Base-by-base conservation (phyloP, 2,113 vertebrate genomes). In the Sapayoa aenigma region DNA sequence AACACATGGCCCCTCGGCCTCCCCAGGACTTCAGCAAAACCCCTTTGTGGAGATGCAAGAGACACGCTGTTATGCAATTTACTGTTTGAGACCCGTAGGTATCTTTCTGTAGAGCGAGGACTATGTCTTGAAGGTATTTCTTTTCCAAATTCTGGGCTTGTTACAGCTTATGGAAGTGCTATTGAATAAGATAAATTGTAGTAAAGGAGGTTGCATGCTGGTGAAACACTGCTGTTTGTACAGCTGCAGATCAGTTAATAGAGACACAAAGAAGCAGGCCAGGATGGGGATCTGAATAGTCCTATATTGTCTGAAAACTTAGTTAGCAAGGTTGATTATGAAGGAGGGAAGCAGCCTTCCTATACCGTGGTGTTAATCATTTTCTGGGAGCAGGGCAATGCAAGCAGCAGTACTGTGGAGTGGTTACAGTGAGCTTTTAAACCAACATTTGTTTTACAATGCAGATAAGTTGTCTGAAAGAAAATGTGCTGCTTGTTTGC, bases 151-250 rank as follows among this genome's bases (percentile, higher is more conserved):
- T 23, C 3, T 53, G 46, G 28, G 18, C n/a, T 85, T 69, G 31
- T 9, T 93, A 71, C 69, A 79, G 58, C 35, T 84, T 39, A 18
- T 76, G 78, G 52, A 84, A 88, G 21, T 87, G 59, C 58, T 91
- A 17, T 33, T 84, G 86, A 92, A 67, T 5, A 71, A 82, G 72
- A 81, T 37, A 80, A 83, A 90, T 71, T 76, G 65, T 47, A 28
- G 42, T 59, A 49, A 81, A 71, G 91, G 46, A 80, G 71, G 8
- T 25, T 67, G 75, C 60, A 31, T 63, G 80, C 87, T 94, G 59
- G 89, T 93, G 83, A 58, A 93, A 82, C 89, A 33, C 22, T 92
- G 93, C 63, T 95, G 89, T 97, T 97, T 96, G 78, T 90, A 82
- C 85, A 93, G 96, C 91, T 96, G 95, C 94, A 83, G 93, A 79